Base-by-base conservation (phyloP, 1,140 invertebrate species). In the Leptopilina clavipes region DNA sequence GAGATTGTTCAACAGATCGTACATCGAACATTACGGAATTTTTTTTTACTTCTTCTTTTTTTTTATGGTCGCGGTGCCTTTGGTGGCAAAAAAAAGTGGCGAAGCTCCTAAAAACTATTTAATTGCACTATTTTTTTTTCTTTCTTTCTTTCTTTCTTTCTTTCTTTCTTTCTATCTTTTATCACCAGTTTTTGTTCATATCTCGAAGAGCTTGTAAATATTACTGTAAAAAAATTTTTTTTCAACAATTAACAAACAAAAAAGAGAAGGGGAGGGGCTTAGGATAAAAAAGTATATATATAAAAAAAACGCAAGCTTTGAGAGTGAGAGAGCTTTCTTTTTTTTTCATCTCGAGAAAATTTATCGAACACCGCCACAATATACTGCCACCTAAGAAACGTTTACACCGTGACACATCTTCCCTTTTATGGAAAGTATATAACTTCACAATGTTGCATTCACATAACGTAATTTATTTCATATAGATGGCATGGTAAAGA, bases 381-480 rank as follows among this genome's bases (percentile, higher is more conserved):
- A n/a, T n/a, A 9, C 59, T 65, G 59, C 59, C 59, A 65, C 25
- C 59, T n/a, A 37, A 10, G 59, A 31, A 37, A 37, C 22, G 59
- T 25, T 65, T 65, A 8, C 59, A 65, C 59, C 59, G 22, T 14
- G 25, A 65, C 22, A 65, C 59, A 31, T 14, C 25, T 65, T 25
- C 59, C 59, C 19, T 31, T 59, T 31, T 65, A 14, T 65, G 59
- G 25, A 65, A 65, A 65, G 59, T 65, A 40, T 40, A 40, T 40
- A 65, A 65, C 59, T 65, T 65, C 59, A 31, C 59, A 65, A 31
- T 65, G 59, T 65, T 65, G 37, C 59, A 22, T 65, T 31, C 59
- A 65, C 59, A 65, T 65, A 65, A 85, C 87, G 80, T 85, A 83
- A 82, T 85, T 84, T 80, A 80, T 81, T 83, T 84, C 85, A 85